phyloP scores from a whole-genome alignment of 2,797 vertebrate species.

The Cryptoprocta ferox region DNA sequence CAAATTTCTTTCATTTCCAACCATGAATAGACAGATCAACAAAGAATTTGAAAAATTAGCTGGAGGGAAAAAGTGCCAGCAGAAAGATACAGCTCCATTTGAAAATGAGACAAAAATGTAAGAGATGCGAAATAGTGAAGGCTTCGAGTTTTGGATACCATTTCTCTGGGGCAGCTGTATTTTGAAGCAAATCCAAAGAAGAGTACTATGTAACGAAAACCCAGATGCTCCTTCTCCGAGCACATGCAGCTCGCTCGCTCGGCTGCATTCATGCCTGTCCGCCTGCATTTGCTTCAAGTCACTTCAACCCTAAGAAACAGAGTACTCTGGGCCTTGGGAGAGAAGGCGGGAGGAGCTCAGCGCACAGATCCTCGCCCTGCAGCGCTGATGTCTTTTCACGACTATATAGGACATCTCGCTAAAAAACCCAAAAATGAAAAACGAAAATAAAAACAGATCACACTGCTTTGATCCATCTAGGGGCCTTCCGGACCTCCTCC shows the following conservation, averaged over 20 bases:
- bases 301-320: not conserved
- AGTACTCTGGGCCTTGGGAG: not conserved
- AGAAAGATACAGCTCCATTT: not conserved
- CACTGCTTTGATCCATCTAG: not conserved
- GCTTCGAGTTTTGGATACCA: not conserved
- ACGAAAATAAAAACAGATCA: not conserved
- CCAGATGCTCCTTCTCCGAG: not conserved
- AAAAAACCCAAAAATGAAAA: not conserved
- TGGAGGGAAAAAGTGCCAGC: not conserved
- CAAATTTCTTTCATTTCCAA: conserved; percentile 23
- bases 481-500: not conserved
- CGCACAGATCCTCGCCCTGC: not conserved
- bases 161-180: not conserved
- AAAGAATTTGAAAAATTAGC: not conserved
- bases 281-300: not conserved
- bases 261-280: not conserved
- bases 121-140: conserved; percentile 12
- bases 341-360: not conserved
- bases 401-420: not conserved
- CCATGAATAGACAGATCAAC: not conserved
- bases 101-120: not conserved
- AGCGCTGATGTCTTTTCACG: not conserved
- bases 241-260: no score
- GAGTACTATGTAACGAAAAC: not conserved
- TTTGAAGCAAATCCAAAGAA: not conserved